Base-by-base conservation (phyloP, 2,113 vertebrate species). In the Leptosomus discolor region DNA sequence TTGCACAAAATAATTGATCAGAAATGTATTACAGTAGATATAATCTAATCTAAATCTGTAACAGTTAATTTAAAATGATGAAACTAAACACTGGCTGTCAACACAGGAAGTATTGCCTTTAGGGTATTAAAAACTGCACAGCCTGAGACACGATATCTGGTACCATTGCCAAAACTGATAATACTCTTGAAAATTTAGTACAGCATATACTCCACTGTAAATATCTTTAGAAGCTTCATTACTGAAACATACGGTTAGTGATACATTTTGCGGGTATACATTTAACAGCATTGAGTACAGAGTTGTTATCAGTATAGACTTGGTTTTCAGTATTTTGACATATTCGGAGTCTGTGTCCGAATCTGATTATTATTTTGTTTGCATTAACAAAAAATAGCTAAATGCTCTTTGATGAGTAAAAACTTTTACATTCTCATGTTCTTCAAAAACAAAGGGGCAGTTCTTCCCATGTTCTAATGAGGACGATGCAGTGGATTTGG, bases 391-490 rank as follows among this genome's bases (percentile, higher is more conserved):
- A n/a, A n/a, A n/a, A n/a, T n/a, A n/a, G 8, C 26, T 58, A 56
- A n/a, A 41, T 5, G 10, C 2, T 14, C 11, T 85, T 8, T 26
- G 9, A 36, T 26, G 9, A 36, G 26, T 19, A 3, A 22, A 48
- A 70, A 3, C 22, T 22, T 16, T 15, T 6, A 0, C 3, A 1
- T 36, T 48, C 18, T 61, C 3, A 5, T 18, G 14, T 19, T 57
- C 37, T 39, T 36, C 30, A 45, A 17, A 75, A 64, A 4, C 14
- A 8, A 8, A 11, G 32, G 36, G 45, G 5, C 12, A 39, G 1
- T 53, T 70, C 20, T 56, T 27, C 34, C 3, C 5, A 0, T 8
- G 8, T 8, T 9, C 17, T 65, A 1, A 6, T 0, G 1, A 34
- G 74, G 27, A 3, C n/a, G 30, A 2, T 5, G 8, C 37, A 5